Conservation (phyloP, 2,888 invertebrate species). For the Eilema depressum region DNA sequence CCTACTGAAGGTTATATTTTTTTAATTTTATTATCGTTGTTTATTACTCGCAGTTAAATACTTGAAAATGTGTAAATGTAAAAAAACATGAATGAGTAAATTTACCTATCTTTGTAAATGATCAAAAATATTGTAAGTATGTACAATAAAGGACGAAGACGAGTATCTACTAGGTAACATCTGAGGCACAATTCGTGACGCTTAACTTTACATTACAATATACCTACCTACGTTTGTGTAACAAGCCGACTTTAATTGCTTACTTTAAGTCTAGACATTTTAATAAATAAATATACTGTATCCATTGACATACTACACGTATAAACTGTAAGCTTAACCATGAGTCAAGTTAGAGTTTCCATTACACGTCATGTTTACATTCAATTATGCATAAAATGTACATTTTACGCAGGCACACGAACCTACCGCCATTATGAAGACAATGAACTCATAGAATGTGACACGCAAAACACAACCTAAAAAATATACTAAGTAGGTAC, state of each 20-base stretch:
- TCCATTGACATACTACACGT: slow-evolving; percentile 5
- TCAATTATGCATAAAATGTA: slow-evolving; percentile 6
- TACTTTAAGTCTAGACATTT: neutral
- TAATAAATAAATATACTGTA: neutral
- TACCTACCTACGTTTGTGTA: neutral
- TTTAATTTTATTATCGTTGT: neutral
- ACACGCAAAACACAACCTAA: neutral
- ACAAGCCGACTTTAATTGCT: neutral
- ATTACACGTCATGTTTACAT: slow-evolving; percentile 15
- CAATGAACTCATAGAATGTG: slow-evolving; percentile 8
- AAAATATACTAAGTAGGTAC: too few relatives aligned
- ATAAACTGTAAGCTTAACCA: neutral
- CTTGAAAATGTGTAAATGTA: too few relatives aligned
- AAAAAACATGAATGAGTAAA: too few relatives aligned
- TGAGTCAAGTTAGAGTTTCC: neutral
- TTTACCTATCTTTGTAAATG: too few relatives aligned
- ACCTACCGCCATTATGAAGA: slow-evolving; percentile 8
- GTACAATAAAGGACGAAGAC: too few relatives aligned
- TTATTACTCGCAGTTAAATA: too few relatives aligned
- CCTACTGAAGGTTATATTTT: neutral
- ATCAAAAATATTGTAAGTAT: too few relatives aligned
- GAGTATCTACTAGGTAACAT: too few relatives aligned
- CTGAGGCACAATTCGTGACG: too few relatives aligned
- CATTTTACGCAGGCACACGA: neutral
- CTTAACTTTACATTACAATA: too few relatives aligned